Conservation (phyloP, 2,888 invertebrate species). For the Drosophila nigricruria region DNA sequence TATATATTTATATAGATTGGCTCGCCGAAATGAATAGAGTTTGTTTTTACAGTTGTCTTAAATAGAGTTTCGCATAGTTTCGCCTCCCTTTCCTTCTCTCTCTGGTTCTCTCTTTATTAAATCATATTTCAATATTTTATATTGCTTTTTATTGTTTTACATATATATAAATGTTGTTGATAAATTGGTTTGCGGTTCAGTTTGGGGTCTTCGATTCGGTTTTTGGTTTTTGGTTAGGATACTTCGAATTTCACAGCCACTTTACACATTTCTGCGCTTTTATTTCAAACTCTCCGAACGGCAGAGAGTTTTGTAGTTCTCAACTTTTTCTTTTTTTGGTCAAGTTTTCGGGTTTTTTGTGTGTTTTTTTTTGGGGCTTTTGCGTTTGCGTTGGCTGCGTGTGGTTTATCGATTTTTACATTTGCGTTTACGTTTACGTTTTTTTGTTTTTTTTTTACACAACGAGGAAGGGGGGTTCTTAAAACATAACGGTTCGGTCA, state of each 20-base stretch:
- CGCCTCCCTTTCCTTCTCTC: constrained; percentile 26
- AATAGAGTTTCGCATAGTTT: constrained; percentile 58
- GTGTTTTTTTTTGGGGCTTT: constrained; percentile 25
- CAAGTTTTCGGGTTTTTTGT: constrained; percentile 58
- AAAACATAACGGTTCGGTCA: constrained; percentile 69
- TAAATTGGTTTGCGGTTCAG: constrained; percentile 46
- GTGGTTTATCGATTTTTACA: constrained; percentile 80
- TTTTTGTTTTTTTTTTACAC: constrained; percentile 66
- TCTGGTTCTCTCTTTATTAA: constrained; percentile 29
- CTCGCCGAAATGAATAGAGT: constrained; percentile 72
- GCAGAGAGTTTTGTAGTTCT: constrained; percentile 19
- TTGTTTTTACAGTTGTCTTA: constrained; percentile 55
- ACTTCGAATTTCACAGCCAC: constrained; percentile 77
- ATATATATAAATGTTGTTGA: constrained; percentile 30
- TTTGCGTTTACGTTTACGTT: constrained; percentile 74
- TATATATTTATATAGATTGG: constrained; percentile 57
- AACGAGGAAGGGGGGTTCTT: constrained; percentile 50
- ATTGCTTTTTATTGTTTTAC: constrained; percentile 54
- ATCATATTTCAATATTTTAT: constrained; percentile 48
- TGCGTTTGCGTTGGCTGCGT: constrained; percentile 77
- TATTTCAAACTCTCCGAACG: constrained; percentile 47
- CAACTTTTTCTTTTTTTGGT: constrained; percentile 57
- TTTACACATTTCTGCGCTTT: constrained; percentile 73
- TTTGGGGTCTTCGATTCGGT: constrained; percentile 28
- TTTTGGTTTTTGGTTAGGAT: constrained; percentile 62